Evolutionary conservation across 35 echinoderm and acorn worm species (phyloP).

Genomic region (Nesometra sesokonis): DNA sequence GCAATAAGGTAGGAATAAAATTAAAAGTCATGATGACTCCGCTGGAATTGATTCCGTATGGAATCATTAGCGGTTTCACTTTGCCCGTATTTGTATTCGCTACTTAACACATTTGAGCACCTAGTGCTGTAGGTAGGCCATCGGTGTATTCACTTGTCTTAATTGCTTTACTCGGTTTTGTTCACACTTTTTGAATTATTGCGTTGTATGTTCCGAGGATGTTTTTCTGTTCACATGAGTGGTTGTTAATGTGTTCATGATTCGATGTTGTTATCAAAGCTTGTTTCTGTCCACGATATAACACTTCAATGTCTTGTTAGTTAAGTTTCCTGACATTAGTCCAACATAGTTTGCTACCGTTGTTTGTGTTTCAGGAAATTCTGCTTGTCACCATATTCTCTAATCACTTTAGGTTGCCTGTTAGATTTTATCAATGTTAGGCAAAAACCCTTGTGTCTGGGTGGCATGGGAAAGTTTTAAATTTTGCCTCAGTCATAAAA

Average conservation of each 20-base stretch:
- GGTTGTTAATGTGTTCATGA: not conserved
- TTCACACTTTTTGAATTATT: not conserved
- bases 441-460: not conserved
- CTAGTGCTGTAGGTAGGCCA: not conserved
- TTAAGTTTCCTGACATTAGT: not conserved
- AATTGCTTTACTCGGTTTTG: not conserved
- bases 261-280: not conserved
- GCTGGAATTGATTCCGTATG: not conserved
- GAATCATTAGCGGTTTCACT: not conserved
- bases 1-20: not conserved
- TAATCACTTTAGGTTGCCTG: not conserved
- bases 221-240: not conserved
- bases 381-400: not conserved
- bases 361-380: not conserved
- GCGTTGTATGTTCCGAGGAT: not conserved
- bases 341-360: not conserved
- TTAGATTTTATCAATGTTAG: not conserved
- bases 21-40: not conserved
- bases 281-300: not conserved
- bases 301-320: not conserved
- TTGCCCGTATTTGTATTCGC: not conserved
- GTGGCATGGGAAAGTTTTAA: not conserved
- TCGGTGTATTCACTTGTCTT: not conserved
- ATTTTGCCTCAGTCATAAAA: not conserved
- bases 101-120: not conserved